Evolutionary conservation across 1,140 invertebrate species (phyloP).

Genomic region (Drosophila nigromelanica): DNA sequence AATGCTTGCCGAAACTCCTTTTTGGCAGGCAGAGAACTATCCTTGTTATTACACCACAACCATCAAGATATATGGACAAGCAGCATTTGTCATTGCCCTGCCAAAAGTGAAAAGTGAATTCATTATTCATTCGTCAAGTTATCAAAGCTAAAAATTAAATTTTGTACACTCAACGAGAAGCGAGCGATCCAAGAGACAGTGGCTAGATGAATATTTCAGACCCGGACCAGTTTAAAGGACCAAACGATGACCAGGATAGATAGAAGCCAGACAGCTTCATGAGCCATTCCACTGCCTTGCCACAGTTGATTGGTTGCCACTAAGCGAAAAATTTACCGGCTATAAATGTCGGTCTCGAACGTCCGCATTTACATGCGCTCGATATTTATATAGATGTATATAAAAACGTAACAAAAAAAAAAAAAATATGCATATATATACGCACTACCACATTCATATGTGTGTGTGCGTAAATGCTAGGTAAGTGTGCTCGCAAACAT

Average conservation of each 20-base stretch:
- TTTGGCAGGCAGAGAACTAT: not conserved
- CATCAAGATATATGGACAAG: not conserved
- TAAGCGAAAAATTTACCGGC: conserved; percentile 70
- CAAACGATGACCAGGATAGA: not conserved
- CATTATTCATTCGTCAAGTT: too few species aligned
- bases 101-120: not conserved
- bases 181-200: not conserved
- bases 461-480: conserved; percentile 5
- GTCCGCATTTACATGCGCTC: not conserved
- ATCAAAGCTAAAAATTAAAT: too few species aligned
- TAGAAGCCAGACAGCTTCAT: not conserved
- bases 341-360: conserved; percentile 61
- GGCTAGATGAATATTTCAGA: conserved; percentile 20
- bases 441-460: conserved; percentile 10
- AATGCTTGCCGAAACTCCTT: conserved; percentile 12
- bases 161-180: too few species aligned
- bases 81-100: not conserved
- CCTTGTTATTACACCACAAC: conserved; percentile 7
- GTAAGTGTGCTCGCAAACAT: conserved; percentile 17
- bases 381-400: conserved; percentile 5
- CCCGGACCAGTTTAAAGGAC: conserved; percentile 9
- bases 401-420: conserved; percentile 2
- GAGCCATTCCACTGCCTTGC: conserved; percentile 41
- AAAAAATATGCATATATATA: not conserved
- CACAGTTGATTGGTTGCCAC: conserved; percentile 64